Base-by-base conservation (phyloP, 2,888 invertebrate genomes). In the Lasioglossum calceatum region DNA sequence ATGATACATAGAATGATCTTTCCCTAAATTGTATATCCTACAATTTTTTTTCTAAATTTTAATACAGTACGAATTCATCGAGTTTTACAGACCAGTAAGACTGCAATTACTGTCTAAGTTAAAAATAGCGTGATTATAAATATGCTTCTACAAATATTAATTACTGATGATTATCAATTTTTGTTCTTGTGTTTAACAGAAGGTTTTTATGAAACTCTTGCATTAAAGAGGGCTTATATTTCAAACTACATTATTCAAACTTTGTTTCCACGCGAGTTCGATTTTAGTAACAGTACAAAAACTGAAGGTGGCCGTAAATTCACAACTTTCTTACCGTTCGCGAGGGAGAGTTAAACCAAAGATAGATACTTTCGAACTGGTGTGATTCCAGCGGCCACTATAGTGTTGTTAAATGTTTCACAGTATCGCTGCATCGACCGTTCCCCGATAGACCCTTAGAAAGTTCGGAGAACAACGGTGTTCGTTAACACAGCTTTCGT, bases 341-440 rank as follows among this genome's bases (percentile, higher is more conserved):
- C 12, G 58, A n/a, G 58, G 58, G 58, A 61, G 61, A 54, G 23
- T 61, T 61, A 27, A 61, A 27, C 27, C 61, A 14, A 61, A 61
- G 27, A 61, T 27, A 61, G 61, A 61, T 61, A 61, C 61, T 61
- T 61, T 14, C 27, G 61, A 61, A 61, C 61, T 14, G 61, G 14
- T 27, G 61, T 61, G 27, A 61, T 61, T 61, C 12, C 27, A 61
- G 61, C 27, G 61, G 27, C 61, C 61, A n/a, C 61, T 61, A 5
- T n/a, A 61, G 61, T 61, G 61, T 61, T 61, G 61, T 61, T 61
- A 61, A 61, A 61, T 61, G 61, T 61, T 61, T 61, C 61, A 61
- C 61, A 27, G 27, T 27, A 61, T 61, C 61, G 27, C 4, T 61
- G 14, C 27, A 4, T 61, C 61, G 58, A n/a, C 23, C 58, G 58